These are phyloP conservation scores for Lordiphosa andalusiaca DNA, from an alignment of 2,888 invertebrate genomes.

Conservation along the genomic window DNA sequence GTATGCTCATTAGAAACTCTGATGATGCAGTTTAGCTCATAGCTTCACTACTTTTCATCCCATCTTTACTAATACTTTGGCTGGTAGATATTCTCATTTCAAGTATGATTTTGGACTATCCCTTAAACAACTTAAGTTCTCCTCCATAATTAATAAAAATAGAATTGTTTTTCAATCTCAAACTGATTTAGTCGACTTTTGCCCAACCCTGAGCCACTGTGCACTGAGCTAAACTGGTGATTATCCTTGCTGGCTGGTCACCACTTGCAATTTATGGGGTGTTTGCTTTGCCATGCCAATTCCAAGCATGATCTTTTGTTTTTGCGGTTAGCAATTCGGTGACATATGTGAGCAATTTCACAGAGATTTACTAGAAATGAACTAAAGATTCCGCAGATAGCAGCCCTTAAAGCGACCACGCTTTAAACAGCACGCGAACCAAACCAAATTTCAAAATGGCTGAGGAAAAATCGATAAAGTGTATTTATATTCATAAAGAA, in stretches of 20 bases:
- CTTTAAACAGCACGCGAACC: constrained; percentile 26
- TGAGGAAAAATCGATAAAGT: constrained; percentile 55
- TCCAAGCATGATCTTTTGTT: constrained; percentile 42
- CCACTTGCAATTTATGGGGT: constrained; percentile 53
- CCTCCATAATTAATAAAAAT: no score
- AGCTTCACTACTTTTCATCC: no score
- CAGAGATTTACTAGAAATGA: constrained; percentile 65
- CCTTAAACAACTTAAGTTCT: no score
- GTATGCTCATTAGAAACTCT: no score
- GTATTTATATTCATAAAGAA: constrained; percentile 72
- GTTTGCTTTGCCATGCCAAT: constrained; percentile 41
- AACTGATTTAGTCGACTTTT: no score
- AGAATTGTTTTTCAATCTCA: no score
- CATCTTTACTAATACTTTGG: no score
- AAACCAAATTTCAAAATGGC: constrained; percentile 26
- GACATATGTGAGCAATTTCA: constrained; percentile 77
- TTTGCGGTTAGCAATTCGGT: constrained; percentile 32
- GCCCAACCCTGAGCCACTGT: constrained; percentile 14
- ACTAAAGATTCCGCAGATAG: constrained; percentile 32
- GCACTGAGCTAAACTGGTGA: constrained; percentile 23
- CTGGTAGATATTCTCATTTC: no score
- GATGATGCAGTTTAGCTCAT: no score
- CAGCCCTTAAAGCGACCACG: constrained; percentile 39
- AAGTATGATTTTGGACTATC: no score
- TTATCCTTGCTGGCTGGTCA: constrained; percentile 50